Evolutionary conservation across 2,113 vertebrate species (phyloP), one percentile per base, ranked within the genome.

Genomic region (Loxodonta africana): DNA sequence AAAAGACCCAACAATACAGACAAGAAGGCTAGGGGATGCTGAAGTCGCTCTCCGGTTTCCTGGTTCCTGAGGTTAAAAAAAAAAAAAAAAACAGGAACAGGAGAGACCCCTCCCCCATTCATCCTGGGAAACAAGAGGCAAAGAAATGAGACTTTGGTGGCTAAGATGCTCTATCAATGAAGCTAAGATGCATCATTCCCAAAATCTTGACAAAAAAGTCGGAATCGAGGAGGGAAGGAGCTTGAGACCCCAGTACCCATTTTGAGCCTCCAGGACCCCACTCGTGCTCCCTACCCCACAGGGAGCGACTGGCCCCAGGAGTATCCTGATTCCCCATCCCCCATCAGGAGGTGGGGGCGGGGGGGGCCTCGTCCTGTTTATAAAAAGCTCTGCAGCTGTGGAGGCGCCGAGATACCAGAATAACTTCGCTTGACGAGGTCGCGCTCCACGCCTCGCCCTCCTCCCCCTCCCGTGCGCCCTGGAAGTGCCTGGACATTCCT

Each of bases 351-450:
- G 51, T 25, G 18, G 53, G 33, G 8, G n/a, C 30, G 8, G 65
- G 26, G 60, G 53, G 15, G 41, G 7, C 14, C 85, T 74, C 12
- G 63, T 44, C 37, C 69, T 77, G 57, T 94, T 96, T 90, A 78
- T 81, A 89, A 88, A 97, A 83, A 51, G 87, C 80, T 88, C 62
- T 6, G 92, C 90, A 89, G 97, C 95, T 97, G 95, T 96, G 4
- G 69, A 97, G 96, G 90, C 80, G 93, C 87, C 1, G 0, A 15
- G 62, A 57, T 76, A 97, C 96, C 80, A 83, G 94, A 98, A 98
- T 97, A 97, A 95, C 90, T 92, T n/a, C 11, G n/a, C 67, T 88
- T 78, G 65, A 60, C 4, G 2, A 57, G 83, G 26, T 87, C 8
- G 48, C 60, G 60, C 63, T 77, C 57, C 12, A 21, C 57, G 8